Evolutionary conservation across 2,888 invertebrate genomes (phyloP).

Genomic region (Drosophila paramelanica): DNA sequence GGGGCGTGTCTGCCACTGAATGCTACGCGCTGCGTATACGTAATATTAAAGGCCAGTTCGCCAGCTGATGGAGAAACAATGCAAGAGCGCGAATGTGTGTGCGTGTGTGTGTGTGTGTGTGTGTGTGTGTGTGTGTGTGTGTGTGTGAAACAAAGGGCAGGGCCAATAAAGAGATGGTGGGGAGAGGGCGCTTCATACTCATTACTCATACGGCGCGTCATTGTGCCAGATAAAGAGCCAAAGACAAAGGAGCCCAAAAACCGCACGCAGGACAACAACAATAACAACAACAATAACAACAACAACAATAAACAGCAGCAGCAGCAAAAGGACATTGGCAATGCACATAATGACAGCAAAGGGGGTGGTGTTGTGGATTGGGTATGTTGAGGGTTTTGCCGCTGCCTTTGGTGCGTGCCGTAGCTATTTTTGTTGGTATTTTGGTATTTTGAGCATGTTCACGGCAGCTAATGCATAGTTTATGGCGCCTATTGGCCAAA

Average conservation of each 20-base stretch:
- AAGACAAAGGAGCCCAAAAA: conserved; percentile 59
- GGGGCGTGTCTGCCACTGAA: conserved; percentile 61
- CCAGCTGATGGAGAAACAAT: conserved; percentile 32
- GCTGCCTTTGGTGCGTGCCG: conserved; percentile 25
- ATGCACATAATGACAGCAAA: conserved; percentile 60
- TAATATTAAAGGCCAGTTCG: conserved; percentile 63
- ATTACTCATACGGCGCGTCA: conserved; percentile 79
- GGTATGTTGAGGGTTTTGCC: neutral
- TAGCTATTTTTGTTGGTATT: conserved; percentile 69
- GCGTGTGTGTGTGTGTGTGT: neutral
- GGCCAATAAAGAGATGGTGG: conserved; percentile 15
- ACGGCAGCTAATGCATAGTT: conserved; percentile 75
- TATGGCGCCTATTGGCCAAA: conserved; percentile 71
- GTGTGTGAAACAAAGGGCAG: neutral
- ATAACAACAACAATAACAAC: neutral
- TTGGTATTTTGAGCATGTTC: conserved; percentile 75
- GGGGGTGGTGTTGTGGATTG: neutral
- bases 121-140: neutral
- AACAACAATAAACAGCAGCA: conserved; percentile 8
- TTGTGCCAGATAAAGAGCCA: conserved; percentile 74
- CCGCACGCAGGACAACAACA: conserved; percentile 39
- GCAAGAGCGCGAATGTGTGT: conserved; percentile 10
- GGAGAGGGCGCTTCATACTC: conserved; percentile 46
- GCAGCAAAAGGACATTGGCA: conserved; percentile 29
- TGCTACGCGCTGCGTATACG: conserved; percentile 79